These are phyloP conservation scores for Loxodonta africana DNA, from an alignment of 2,113 vertebrate species.

Conservation along the genomic window DNA sequence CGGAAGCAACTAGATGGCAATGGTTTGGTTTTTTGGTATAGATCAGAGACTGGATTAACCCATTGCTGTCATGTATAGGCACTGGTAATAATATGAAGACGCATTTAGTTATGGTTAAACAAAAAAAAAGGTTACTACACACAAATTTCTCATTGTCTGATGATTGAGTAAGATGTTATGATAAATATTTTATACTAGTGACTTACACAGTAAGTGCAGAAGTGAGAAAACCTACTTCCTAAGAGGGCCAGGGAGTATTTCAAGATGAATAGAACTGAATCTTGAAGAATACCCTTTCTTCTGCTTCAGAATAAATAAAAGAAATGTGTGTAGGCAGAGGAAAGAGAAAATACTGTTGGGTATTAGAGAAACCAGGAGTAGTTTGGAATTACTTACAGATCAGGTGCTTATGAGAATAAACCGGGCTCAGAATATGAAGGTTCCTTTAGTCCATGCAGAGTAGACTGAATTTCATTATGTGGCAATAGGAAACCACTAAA, in stretches of 20 bases:
- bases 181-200: background rate
- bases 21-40: too few species aligned
- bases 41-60: background rate
- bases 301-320: background rate
- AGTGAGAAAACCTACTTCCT: background rate
- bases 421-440: background rate
- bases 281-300: background rate
- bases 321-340: background rate
- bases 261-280: background rate
- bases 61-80: background rate
- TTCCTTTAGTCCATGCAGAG: background rate
- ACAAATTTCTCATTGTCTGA: background rate
- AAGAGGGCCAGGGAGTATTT: background rate
- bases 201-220: background rate
- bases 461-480: background rate
- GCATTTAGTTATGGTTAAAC: background rate
- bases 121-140: too few species aligned
- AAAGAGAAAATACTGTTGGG: background rate
- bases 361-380: background rate
- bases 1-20: too few species aligned
- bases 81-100: background rate
- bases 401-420: background rate
- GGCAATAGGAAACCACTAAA: background rate
- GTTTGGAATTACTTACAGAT: background rate
- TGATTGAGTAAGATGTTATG: background rate